Evolutionary conservation across 1,140 invertebrate genomes (phyloP), one percentile per base, ranked within the genome.

Genomic region (Neodiprion virginianus): DNA sequence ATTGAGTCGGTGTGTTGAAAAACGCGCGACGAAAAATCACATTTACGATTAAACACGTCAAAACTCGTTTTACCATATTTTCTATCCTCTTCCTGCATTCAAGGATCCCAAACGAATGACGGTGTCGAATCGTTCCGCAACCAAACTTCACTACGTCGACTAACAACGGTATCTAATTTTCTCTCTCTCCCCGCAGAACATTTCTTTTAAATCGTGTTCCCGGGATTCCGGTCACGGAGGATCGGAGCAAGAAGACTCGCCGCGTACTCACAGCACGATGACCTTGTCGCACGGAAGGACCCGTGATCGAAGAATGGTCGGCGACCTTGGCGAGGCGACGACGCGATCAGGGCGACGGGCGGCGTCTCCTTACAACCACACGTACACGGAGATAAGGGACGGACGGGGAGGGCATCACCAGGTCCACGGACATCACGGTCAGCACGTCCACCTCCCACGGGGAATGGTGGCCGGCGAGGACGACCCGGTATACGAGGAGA

Each of bases 401-500:
- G 88, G 87, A 1, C 82, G 89, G 1, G 83, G 81, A 9, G 84
- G 81, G 21, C 80, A 80, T 81, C 72, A 76, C 9, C 78, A 77
- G 72, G 9, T 67, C 49, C 28, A 76, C 70, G 81, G 82, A 47
- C 83, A 89, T 12, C 84, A 86, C 49, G 74, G 80, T n/a, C 83
- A 90, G 49, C 84, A 78, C 65, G 75, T 83, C 69, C 85, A 85
- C 12, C 75, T 84, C 7, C 78, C 84, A 1, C 77, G 80, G 0
- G 76, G 80, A 7, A 3, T 61, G 11, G 53, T 17, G 0, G 75
- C 77, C 53, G 87, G 87, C 72, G 91, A 92, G 76, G 93, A 94
- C 79, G 94, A 95, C 80, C 94, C 94, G 0, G 94, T 95, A 1
- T 95, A 95, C 83, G 95, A 95, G 83, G 94, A 95, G 81, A 95